A percentile compares a stretch with the other conserved stretches of the same genome.
phyloP scores from a whole-genome alignment of 2,888 invertebrate species.

The Plagiodera versicolora region DNA sequence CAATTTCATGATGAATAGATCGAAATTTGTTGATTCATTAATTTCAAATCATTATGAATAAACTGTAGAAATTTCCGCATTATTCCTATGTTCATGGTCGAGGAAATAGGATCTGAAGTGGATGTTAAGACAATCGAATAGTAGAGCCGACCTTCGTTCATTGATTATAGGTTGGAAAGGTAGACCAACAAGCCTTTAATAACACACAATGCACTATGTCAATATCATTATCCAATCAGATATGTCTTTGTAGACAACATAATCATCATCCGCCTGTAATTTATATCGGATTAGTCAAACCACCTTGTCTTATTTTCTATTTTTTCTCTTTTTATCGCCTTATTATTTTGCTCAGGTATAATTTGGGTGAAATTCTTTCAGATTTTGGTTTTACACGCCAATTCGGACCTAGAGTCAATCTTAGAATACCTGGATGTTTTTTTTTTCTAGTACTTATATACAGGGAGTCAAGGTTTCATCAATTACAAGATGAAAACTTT shows the following conservation, averaged over 20 bases:
- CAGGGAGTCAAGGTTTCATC: no score
- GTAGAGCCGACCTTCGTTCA: conserved; percentile 35
- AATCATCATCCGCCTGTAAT: conserved; percentile 53
- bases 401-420: background rate
- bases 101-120: conserved; percentile 8
- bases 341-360: conserved; percentile 1
- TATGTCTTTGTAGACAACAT: conserved; percentile 55
- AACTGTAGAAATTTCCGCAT: no score
- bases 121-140: conserved; percentile 42
- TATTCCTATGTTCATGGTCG: conserved; percentile 2
- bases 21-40: no score
- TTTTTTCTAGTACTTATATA: no score
- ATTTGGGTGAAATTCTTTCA: background rate
- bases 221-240: conserved; percentile 57
- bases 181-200: conserved; percentile 50
- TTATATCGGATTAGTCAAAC: conserved; percentile 53
- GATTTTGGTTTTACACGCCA: background rate
- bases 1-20: no score
- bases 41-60: no score
- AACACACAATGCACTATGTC: conserved; percentile 54
- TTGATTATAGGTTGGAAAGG: conserved; percentile 49
- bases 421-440: no score
- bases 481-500: no score
- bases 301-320: conserved; percentile 4
- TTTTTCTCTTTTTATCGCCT: background rate